These are phyloP conservation scores for Drosophila borealis DNA, from an alignment of 2,888 invertebrate species.

Conservation along the genomic window DNA sequence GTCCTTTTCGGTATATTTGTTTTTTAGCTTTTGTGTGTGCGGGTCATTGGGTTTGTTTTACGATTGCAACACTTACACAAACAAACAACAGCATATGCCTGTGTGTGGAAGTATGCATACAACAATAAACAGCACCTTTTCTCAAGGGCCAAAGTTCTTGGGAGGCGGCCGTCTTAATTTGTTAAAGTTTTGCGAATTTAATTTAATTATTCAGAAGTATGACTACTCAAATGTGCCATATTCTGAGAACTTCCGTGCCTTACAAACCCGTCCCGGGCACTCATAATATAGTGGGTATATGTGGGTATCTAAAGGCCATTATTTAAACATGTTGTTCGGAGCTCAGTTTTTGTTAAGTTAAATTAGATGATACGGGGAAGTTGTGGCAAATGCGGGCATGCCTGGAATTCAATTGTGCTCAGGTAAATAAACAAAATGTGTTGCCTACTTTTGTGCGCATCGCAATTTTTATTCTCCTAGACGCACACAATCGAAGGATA, in stretches of 20 bases:
- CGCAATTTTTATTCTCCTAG: not conserved
- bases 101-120: not conserved
- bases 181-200: constrained; percentile 32
- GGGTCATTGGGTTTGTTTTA: constrained; percentile 39
- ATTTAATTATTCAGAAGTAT: constrained; percentile 35
- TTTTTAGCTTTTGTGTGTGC: constrained; percentile 19
- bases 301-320: not conserved
- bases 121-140: constrained; percentile 3
- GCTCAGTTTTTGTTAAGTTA: too few relatives aligned
- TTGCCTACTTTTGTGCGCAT: constrained; percentile 52
- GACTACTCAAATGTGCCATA: constrained; percentile 2
- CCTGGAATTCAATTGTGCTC: not conserved
- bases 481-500: constrained; percentile 20
- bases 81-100: constrained; percentile 17
- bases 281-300: not conserved
- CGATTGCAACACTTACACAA: constrained; percentile 28
- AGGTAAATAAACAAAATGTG: constrained; percentile 19
- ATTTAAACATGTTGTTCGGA: not conserved
- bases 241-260: constrained; percentile 1
- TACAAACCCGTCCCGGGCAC: too few relatives aligned
- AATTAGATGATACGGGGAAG: not conserved
- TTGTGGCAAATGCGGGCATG: constrained; percentile 2
- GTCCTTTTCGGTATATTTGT: constrained; percentile 53
- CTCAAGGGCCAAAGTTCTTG: constrained; percentile 25
- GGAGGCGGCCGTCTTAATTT: constrained; percentile 16